Percentiles rank a stretch among this genome's conserved stretches.
These are phyloP conservation scores for Pollicipes pollicipes DNA, from an alignment of 1,140 invertebrate species.

Conservation along the genomic window DNA sequence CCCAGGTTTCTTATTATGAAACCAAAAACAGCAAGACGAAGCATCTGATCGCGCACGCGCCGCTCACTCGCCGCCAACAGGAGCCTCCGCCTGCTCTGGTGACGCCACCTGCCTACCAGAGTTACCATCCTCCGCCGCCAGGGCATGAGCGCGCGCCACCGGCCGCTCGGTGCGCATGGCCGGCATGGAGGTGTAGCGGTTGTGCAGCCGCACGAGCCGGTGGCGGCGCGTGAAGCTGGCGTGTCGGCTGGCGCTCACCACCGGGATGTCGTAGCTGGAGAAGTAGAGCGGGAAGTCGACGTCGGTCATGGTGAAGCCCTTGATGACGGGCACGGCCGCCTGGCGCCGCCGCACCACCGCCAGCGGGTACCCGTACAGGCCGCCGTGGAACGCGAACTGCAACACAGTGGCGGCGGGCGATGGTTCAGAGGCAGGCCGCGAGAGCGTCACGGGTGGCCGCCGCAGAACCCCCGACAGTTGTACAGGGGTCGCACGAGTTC, in stretches of 20 bases:
- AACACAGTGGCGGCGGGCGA: background rate
- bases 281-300: slow-evolving; percentile 1
- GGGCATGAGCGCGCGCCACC: background rate
- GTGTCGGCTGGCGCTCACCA: background rate
- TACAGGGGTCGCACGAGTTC: too few species aligned
- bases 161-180: background rate
- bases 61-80: too few species aligned
- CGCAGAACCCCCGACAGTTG: too few species aligned
- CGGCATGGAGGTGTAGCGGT: background rate
- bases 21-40: too few species aligned
- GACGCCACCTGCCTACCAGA: background rate
- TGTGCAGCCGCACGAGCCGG: background rate
- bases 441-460: background rate
- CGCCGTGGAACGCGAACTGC: background rate
- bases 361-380: background rate
- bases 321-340: background rate
- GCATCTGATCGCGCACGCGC: too few species aligned
- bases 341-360: background rate
- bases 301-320: background rate
- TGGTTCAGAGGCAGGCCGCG: background rate
- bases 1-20: too few species aligned
- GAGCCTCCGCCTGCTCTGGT: too few species aligned
- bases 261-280: slow-evolving; percentile 4
- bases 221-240: background rate
- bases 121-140: background rate